Base-by-base conservation (phyloP, 1,140 invertebrate genomes). In the Bombus picipes region DNA sequence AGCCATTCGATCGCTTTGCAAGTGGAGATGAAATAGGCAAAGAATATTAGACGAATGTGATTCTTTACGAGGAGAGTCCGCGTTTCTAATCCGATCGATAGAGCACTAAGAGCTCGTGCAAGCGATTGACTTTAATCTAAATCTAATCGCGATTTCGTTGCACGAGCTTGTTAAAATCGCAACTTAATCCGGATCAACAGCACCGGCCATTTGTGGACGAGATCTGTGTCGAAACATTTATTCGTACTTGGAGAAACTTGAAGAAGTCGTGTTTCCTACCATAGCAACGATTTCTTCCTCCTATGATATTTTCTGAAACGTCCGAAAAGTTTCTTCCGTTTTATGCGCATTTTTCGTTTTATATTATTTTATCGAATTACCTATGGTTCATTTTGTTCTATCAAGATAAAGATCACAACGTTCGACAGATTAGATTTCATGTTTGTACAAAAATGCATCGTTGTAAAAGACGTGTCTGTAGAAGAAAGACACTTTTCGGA, bases 141-240 rank as follows among this genome's bases (percentile, higher is more conserved):
- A 92, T 90, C 92, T 93, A 93, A 94, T 92, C 82, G 43, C 76
- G 76, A 74, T 43, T 73, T 62, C 66, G 39, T 81, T 57, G 68
- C 59, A 34, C 65, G 57, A 62, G 18, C 87, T 88, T 83, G 91
- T 93, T 94, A 91, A 88, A 93, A 92, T 89, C 83, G 91, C 75
- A 88, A 91, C 91, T 92, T 89, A 92, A 94, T 92, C 88, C 91
- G 88, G 92, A 92, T 94, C 88, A 91, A 73, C 88, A 32, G 34
- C 65, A 81, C 41, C 81, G 79, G 73, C 77, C 89, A 86, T 86
- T 91, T 87, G 91, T 79, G 75, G 72, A 32, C 37, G 53, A 80
- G 41, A 66, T 72, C 73, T 78, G 73, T 65, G 53, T 77, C 70
- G 73, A 71, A 74, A 68, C 62, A 32, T 18, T 59, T 76, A 43